Evolutionary conservation across 1,140 invertebrate species (phyloP).

Genomic region (Drosophila miranda): DNA sequence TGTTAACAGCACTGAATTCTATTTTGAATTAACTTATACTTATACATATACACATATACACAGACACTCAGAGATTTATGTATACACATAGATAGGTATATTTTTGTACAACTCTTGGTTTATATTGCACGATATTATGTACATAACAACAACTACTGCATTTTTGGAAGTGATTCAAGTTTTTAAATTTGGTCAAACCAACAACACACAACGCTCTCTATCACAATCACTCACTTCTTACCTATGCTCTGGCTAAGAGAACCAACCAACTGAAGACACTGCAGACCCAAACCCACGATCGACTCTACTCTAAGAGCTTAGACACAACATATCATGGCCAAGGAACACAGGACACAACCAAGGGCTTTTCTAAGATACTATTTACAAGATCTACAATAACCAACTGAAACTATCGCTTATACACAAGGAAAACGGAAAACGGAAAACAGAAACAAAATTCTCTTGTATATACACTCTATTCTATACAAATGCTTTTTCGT

Average conservation of each 20-base stretch:
- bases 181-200: slow-evolving; percentile 16
- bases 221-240: slow-evolving; percentile 17
- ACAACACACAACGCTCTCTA: slow-evolving; percentile 21
- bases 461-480: slow-evolving; percentile 52
- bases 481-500: slow-evolving; percentile 32
- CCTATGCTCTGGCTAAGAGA: slow-evolving; percentile 40
- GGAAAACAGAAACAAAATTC: slow-evolving; percentile 5
- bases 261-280: slow-evolving; percentile 9
- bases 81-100: slow-evolving; percentile 34
- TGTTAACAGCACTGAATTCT: slow-evolving; percentile 46
- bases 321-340: slow-evolving; percentile 56
- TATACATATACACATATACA: slow-evolving; percentile 5
- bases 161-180: slow-evolving; percentile 65
- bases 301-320: slow-evolving; percentile 63
- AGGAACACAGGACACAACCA: slow-evolving; percentile 32
- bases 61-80: slow-evolving; percentile 3
- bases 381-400: slow-evolving; percentile 50
- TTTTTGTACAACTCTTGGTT: slow-evolving; percentile 59
- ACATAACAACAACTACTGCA: slow-evolving; percentile 14
- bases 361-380: slow-evolving; percentile 71
- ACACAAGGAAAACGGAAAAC: slow-evolving; percentile 32
- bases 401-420: slow-evolving; percentile 47
- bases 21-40: slow-evolving; percentile 38
- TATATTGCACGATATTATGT: slow-evolving; percentile 68
- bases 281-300: background rate